A percentile compares a stretch with the other conserved stretches of the same genome.
Evolutionary conservation across 2,113 vertebrate species (phyloP).

Genomic region (Malaclemys terrapin): DNA sequence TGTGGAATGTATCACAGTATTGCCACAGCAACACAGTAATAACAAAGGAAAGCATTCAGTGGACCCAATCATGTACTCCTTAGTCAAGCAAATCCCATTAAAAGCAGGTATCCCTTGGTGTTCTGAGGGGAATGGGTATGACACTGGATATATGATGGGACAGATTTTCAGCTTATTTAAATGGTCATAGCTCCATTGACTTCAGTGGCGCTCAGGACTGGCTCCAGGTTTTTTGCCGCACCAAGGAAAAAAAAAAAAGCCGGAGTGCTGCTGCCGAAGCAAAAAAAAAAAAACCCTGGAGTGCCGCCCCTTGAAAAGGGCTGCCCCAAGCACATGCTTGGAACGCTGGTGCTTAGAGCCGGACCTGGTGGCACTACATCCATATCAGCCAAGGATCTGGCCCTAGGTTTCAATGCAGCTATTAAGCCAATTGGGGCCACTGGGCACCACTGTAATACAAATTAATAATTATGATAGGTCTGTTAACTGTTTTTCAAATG

Average conservation of each 20-base stretch:
- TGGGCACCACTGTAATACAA: rapidly evolving
- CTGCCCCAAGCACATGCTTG: too few species aligned
- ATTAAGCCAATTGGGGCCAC: neutral
- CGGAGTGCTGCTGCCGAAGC: rapidly evolving
- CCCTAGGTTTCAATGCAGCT: neutral
- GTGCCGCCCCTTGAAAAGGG: too few species aligned
- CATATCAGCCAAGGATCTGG: neutral
- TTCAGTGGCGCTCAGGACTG: neutral
- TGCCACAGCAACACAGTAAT: neutral
- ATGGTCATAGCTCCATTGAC: neutral
- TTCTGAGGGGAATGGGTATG: neutral
- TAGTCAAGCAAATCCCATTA: neutral
- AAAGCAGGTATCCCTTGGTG: rapidly evolving
- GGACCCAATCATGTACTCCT: neutral
- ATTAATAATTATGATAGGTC: neutral
- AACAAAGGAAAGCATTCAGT: neutral
- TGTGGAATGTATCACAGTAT: rapidly evolving
- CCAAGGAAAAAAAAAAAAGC: too few species aligned
- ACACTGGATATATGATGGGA: neutral
- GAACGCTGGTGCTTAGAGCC: too few species aligned
- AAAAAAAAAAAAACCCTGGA: too few species aligned
- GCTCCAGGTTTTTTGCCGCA: too few species aligned
- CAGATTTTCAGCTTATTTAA: neutral
- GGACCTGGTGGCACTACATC: neutral
- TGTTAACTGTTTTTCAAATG: neutral